Evolutionary conservation across 2,797 vertebrate species (phyloP).

Genomic region (Smutsia gigantea): DNA sequence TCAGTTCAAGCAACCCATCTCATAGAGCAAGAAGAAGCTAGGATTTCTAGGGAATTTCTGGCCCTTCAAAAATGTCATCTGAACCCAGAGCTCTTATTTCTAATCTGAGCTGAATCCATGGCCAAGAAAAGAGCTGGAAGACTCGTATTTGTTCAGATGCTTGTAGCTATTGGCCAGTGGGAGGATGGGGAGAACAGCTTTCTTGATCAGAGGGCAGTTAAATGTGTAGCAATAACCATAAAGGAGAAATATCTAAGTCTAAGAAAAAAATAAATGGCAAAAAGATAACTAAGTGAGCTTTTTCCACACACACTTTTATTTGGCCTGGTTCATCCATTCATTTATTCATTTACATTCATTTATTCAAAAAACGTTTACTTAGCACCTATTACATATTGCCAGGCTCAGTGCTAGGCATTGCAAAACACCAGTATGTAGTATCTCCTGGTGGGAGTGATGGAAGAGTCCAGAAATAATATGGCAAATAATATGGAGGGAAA

Average conservation of each 20-base stretch:
- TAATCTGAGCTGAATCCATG: background rate
- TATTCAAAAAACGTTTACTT: background rate
- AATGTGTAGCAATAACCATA: background rate
- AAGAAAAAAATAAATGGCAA: background rate
- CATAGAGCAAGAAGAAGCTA: background rate
- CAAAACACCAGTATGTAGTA: background rate
- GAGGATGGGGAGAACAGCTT: background rate
- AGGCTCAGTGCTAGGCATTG: background rate
- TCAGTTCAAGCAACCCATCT: background rate
- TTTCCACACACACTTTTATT: background rate
- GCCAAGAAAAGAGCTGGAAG: background rate
- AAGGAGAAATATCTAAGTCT: background rate
- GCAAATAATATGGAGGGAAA: background rate
- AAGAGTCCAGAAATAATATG: background rate
- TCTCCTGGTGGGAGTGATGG: background rate
- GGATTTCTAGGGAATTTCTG: slow-evolving; percentile 22
- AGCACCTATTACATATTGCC: background rate
- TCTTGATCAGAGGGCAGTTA: background rate
- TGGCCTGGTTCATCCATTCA: background rate
- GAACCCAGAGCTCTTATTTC: slow-evolving; percentile 34
- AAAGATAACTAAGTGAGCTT: background rate
- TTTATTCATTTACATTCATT: background rate
- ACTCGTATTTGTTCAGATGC: background rate
- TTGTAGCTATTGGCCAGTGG: background rate
- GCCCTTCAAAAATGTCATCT: slow-evolving; percentile 41